A percentile compares a stretch with the other conserved stretches of the same genome.
phyloP scores from a whole-genome alignment of 2,113 vertebrate genomes.

The Falcunculus frontatus region DNA sequence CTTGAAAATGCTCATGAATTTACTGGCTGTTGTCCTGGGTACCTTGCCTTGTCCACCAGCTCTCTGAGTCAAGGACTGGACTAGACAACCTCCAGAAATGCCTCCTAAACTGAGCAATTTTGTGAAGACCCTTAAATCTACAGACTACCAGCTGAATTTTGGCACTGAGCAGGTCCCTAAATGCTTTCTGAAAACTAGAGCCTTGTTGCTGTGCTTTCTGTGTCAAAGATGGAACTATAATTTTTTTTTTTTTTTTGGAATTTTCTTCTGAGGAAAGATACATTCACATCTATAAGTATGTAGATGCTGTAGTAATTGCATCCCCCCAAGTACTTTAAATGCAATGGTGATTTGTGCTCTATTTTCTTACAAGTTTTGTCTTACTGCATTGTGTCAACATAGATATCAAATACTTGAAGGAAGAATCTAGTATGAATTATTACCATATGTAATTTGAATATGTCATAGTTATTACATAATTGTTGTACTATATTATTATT shows the following conservation, averaged over 20 bases:
- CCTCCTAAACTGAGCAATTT: neutral
- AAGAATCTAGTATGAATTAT: neutral
- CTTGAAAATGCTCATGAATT: neutral
- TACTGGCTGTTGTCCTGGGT: neutral
- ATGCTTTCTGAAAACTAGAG: neutral
- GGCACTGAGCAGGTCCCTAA: neutral
- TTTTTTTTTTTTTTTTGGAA: neutral
- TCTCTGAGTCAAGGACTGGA: neutral
- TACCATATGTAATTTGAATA: neutral
- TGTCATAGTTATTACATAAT: neutral
- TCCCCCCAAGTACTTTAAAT: neutral
- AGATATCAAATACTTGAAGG: neutral
- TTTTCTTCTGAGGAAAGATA: neutral
- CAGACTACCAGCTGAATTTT: neutral
- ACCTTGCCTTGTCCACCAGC: neutral
- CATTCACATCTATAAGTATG: neutral
- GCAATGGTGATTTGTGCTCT: neutral
- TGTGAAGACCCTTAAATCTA: neutral
- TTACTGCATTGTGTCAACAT: neutral
- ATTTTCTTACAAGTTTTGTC: neutral
- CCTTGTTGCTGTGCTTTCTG: neutral
- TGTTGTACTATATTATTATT: neutral
- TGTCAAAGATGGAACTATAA: neutral
- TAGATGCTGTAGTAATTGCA: neutral
- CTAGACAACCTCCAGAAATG: neutral